Conservation (phyloP, 2,113 vertebrate genomes). For the Podiceps cristatus region DNA sequence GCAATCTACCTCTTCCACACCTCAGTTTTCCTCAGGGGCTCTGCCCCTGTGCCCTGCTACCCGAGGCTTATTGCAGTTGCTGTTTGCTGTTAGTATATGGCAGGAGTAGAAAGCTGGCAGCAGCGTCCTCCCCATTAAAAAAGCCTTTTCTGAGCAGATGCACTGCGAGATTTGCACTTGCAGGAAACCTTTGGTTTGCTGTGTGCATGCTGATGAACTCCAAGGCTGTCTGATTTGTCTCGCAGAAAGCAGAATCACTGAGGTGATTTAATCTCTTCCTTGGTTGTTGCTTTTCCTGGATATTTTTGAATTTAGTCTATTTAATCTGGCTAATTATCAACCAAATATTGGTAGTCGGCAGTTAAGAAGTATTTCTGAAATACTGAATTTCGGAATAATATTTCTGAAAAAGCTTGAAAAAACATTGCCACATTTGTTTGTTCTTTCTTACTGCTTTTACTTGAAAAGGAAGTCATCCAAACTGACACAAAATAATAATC, state of each 20-base stretch:
- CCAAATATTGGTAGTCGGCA: background rate
- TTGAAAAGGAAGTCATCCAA: background rate
- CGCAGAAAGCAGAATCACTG: background rate
- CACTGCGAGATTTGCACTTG: background rate
- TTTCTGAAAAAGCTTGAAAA: background rate
- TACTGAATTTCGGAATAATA: background rate
- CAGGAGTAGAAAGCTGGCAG: background rate
- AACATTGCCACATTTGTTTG: background rate
- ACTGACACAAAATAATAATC: background rate
- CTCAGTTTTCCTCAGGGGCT: accelerated
- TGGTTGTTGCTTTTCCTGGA: background rate
- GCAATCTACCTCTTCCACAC: background rate
- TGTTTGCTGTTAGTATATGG: background rate
- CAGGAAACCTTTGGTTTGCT: background rate
- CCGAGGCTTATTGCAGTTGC: background rate
- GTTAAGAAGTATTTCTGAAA: background rate
- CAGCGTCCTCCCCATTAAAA: accelerated
- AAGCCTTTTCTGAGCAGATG: background rate
- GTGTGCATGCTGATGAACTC: background rate
- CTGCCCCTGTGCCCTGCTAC: accelerated
- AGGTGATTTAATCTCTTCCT: background rate
- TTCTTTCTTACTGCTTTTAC: background rate
- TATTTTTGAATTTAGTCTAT: background rate
- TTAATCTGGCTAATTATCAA: background rate
- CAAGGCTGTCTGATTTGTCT: background rate